Percentiles rank a stretch among this genome's conserved stretches.
Conservation (phyloP, 2,113 vertebrate genomes). For the Colistium nudipinnis region DNA sequence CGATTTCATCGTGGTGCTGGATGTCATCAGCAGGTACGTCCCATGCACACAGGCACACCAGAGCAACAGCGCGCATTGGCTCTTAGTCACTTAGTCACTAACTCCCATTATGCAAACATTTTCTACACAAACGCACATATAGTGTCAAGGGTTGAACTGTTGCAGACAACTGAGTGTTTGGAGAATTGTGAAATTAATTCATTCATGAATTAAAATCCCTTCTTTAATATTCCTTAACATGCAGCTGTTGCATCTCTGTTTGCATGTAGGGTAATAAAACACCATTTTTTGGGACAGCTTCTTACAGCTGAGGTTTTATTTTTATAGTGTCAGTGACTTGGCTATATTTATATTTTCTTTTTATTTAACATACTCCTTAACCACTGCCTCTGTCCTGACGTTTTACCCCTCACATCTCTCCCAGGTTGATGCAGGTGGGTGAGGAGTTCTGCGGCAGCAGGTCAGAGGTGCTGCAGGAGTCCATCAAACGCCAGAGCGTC, state of each 20-base stretch:
- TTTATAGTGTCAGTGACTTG: neutral
- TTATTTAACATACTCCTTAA: neutral
- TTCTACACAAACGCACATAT: no score
- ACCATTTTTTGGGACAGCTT: neutral
- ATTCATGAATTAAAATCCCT: no score
- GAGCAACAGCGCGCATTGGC: no score
- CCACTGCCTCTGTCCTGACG: neutral
- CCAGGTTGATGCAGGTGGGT: constrained; percentile 96
- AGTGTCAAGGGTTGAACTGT: no score
- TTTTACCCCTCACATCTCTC: neutral
- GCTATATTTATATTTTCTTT: neutral
- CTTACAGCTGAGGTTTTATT: neutral
- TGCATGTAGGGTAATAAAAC: neutral
- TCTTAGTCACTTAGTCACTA: no score
- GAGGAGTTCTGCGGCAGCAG: constrained; percentile 98
- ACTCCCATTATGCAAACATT: no score
- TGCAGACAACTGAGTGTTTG: neutral
- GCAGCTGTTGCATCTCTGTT: neutral
- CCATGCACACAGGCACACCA: neutral
- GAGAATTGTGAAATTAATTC: no score
- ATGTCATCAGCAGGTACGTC: constrained; percentile 95
- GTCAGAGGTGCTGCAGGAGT: constrained; percentile 97
- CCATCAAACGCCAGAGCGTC: constrained; percentile 95
- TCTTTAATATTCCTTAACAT: no score
- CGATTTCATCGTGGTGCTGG: constrained; percentile 98